phyloP scores from a whole-genome alignment of 2,888 invertebrate species.

The Pollenia labialis region DNA sequence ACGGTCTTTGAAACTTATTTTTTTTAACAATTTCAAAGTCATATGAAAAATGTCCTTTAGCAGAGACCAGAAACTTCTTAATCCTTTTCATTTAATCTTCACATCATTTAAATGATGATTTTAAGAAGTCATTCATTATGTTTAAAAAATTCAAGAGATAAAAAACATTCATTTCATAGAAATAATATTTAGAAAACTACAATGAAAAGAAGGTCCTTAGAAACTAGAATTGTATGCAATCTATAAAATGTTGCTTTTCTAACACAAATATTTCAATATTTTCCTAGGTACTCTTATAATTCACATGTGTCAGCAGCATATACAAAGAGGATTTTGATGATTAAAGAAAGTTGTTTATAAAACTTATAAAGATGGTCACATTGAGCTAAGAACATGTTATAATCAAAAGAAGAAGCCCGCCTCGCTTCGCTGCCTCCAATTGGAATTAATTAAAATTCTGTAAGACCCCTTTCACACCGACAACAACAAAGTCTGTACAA shows the following conservation, averaged over 20 bases:
- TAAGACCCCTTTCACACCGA: no score
- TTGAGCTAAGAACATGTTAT: neutral
- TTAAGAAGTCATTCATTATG: neutral
- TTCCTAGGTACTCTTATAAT: conserved; percentile 4
- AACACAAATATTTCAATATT: conserved; percentile 20
- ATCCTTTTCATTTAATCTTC: neutral
- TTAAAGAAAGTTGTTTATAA: neutral
- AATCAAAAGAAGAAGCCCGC: neutral
- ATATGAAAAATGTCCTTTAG: neutral
- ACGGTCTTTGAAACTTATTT: neutral
- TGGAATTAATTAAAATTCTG: no score
- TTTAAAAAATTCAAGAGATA: no score
- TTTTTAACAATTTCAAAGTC: neutral
- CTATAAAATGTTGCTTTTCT: neutral
- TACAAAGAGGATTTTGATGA: conserved; percentile 5
- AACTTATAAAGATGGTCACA: neutral
- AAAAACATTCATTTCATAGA: neutral
- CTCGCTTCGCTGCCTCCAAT: no score
- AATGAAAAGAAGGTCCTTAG: neutral
- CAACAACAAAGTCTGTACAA: no score
- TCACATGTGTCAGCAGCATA: neutral
- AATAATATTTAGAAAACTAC: no score
- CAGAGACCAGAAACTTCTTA: neutral
- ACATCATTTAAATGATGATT: neutral
- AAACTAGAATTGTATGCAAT: neutral